Percentiles rank a stretch among this genome's conserved stretches.
Conservation (phyloP, 2,113 vertebrate genomes). For the Gila orcuttii region DNA sequence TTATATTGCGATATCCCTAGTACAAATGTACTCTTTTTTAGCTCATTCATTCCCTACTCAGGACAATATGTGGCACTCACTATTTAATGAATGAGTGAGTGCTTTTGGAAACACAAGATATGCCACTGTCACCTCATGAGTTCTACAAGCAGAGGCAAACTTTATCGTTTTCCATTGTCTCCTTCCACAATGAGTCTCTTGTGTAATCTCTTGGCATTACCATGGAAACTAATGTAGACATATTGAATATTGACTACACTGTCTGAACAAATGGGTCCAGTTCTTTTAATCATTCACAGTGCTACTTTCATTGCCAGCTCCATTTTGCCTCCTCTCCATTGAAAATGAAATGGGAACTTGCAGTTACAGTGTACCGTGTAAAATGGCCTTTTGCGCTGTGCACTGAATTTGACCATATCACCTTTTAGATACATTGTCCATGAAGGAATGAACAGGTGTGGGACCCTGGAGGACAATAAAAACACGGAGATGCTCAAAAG, state of each 20-base stretch:
- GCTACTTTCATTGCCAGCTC: background rate
- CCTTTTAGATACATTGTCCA: constrained; percentile 24
- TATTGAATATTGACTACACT: constrained; percentile 9
- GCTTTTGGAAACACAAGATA: constrained; percentile 10
- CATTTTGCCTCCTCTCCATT: background rate
- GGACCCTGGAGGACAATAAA: constrained; percentile 24
- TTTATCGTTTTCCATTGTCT: constrained; percentile 1
- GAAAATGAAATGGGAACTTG: background rate
- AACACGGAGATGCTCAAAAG: constrained; percentile 8
- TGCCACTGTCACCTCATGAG: background rate
- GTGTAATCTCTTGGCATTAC: constrained; percentile 11
- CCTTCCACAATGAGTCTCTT: background rate
- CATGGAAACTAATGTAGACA: constrained; percentile 13
- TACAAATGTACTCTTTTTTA: background rate
- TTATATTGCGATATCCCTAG: too few relatives aligned
- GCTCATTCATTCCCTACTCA: background rate
- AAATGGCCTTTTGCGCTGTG: background rate
- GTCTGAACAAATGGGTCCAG: background rate
- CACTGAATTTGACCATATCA: constrained; percentile 13
- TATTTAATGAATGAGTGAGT: background rate
- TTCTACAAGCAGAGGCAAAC: background rate
- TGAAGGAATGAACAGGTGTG: constrained; percentile 43
- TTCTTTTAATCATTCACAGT: constrained; percentile 13
- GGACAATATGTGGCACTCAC: background rate
- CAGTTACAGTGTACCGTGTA: background rate